A percentile compares a stretch with the other conserved stretches of the same genome.
Conservation (phyloP, 1,140 invertebrate species). For the Dendroctonus ponderosae region DNA sequence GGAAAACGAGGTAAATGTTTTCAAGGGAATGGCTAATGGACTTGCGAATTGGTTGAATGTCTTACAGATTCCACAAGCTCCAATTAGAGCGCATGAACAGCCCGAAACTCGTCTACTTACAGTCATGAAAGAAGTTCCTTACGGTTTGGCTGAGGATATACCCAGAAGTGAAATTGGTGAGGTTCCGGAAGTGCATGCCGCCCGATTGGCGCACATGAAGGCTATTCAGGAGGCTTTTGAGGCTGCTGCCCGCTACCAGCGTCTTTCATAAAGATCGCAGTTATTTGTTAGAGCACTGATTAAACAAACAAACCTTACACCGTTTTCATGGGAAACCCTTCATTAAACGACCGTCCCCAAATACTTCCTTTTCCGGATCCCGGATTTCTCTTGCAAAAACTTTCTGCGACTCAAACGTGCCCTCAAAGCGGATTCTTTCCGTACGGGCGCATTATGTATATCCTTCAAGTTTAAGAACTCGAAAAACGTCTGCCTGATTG, state of each 20-base stretch:
- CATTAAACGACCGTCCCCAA: neutral
- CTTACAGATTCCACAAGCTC: too few relatives aligned
- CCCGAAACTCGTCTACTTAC: too few relatives aligned
- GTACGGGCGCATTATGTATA: neutral
- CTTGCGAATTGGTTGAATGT: too few relatives aligned
- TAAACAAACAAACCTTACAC: neutral
- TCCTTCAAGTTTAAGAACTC: slow-evolving; percentile 24
- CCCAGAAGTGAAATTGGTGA: slow-evolving; percentile 27
- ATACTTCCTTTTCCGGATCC: neutral
- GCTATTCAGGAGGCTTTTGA: slow-evolving; percentile 19
- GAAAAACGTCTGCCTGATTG: slow-evolving; percentile 21
- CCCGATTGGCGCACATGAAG: slow-evolving; percentile 31
- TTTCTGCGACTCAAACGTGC: neutral
- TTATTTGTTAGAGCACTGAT: neutral
- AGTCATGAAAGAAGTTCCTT: neutral
- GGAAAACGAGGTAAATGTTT: too few relatives aligned
- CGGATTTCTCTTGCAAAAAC: neutral
- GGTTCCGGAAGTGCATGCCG: slow-evolving; percentile 34
- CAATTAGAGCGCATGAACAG: too few relatives aligned
- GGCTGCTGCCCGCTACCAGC: neutral
- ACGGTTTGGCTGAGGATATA: slow-evolving; percentile 29
- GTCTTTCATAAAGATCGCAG: neutral
- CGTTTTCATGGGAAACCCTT: neutral
- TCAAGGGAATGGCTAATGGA: too few relatives aligned
- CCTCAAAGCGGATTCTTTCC: slow-evolving; percentile 6